Evolutionary conservation across 2,888 invertebrate species (phyloP).

Genomic region (Rhaphigaster nebulosa): DNA sequence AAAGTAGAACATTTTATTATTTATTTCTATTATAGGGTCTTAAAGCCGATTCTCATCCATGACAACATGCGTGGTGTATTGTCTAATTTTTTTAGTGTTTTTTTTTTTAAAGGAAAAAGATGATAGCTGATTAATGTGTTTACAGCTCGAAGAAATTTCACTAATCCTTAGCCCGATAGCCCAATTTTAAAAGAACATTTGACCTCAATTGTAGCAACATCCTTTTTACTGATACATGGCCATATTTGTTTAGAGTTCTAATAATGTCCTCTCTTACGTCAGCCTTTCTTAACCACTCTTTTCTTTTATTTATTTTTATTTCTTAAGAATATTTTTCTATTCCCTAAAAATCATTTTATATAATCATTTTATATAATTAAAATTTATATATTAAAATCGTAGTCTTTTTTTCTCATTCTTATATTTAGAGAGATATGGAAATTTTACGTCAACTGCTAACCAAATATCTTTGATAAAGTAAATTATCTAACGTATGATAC

Average conservation of each 20-base stretch:
- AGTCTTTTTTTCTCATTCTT: background rate
- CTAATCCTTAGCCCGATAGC: background rate
- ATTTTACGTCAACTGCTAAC: no score
- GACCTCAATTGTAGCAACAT: slow-evolving; percentile 12
- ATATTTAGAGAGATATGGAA: no score
- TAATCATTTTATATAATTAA: no score
- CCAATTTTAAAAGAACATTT: slow-evolving; percentile 22
- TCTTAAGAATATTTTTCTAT: background rate
- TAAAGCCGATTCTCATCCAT: background rate
- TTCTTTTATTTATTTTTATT: background rate
- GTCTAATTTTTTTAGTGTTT: background rate
- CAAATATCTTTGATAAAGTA: no score
- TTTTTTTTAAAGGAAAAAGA: background rate
- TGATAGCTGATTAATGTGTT: background rate
- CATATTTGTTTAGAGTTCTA: slow-evolving; percentile 5
- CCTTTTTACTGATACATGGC: slow-evolving; percentile 12
- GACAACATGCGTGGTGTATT: background rate
- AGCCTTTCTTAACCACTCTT: background rate
- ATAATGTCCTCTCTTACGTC: background rate
- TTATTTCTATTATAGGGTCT: background rate
- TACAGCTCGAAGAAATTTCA: background rate
- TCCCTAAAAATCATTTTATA: background rate
- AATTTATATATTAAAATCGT: no score
- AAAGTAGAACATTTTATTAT: no score
- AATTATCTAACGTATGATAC: no score